Evolutionary conservation across 2,888 invertebrate species (phyloP), one percentile per base, ranked within the genome.

Genomic region (Hirtodrosophila histrioides): DNA sequence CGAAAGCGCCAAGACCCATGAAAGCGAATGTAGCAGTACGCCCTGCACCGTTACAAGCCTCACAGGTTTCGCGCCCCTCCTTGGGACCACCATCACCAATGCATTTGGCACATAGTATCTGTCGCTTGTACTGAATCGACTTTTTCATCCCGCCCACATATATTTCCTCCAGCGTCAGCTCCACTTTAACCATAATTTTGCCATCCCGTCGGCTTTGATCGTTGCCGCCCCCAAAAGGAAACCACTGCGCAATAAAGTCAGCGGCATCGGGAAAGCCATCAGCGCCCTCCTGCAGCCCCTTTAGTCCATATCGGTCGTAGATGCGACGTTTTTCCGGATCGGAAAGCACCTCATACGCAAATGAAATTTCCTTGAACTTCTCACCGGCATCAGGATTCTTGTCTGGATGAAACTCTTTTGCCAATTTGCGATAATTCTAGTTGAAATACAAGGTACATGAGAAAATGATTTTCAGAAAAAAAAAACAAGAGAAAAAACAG

Each of bases 281-380:
- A 10, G 92, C 94, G 49, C 96, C 96, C 90, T 97, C 97, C 92
- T 97, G 97, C 79, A 98, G 92, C 0, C 97, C 98, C 90, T 97
- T 96, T 0, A 98, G 90, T 4, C 98, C 98, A 92, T 94, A 95
- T 86, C 94, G 94, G 91, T 98, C 98, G 90, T 98, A 98, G 39
- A 95, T 93, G 87, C 95, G 94, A 57, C 96, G 93, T 92, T 98
- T 98, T 85, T 96, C 96, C 3, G 96, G 94, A 92, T 98, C 97
- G 9, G 97, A 97, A 53, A 98, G 93, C 45, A 98, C 95, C 93
- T 98, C 98, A 91, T 98, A 97, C 0, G 98, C 98, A 92, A 96
- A 98, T 64, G 97, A 97, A 82, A 98, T 98, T 93, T 98, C 98
- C 92, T 98, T 98, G 90, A 98, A 98, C 93, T 95, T 97, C 90